Base-by-base conservation (phyloP, 2,888 invertebrate genomes). In the Himalopsyche kuldschensis region DNA sequence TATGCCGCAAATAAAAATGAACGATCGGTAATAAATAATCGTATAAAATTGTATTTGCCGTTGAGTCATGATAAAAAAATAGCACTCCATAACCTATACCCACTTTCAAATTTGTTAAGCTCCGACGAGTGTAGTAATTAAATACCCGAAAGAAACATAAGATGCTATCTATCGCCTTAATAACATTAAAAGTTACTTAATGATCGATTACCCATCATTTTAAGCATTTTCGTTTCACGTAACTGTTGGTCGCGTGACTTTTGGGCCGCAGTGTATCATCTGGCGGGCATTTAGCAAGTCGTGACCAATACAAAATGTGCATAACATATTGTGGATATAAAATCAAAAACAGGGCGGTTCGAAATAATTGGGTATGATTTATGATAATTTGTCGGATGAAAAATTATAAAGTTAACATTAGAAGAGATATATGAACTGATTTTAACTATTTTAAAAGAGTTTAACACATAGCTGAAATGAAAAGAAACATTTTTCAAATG, bases 311-410 rank as follows among this genome's bases (percentile, higher is more conserved):
- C 82, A 69, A 82, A 82, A 82, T 82, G 79, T 82, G 82, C 82
- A 82, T 82, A 82, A 82, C 82, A 82, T 82, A 82, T 82, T 82
- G 79, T 75, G 79, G 82, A 82, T 82, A 82, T 75, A 47, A 75
- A 82, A 82, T 82, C 79, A 79, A 35, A 69, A 69, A 69, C 69
- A 69, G 69, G 69, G 69, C 69, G 69, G 69, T 69, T 69, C 69
- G 27, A 69, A 69, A 69, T 69, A 69, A 69, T 69, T 69, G 69
- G 69, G 69, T 69, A 69, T 69, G 69, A 69, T 69, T 69, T 69
- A 69, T 69, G 69, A 69, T 69, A 69, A 69, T 69, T 69, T 69
- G 69, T 69, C 69, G 69, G 27, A 69, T 69, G 30, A 69, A 69
- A 69, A 69, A 11, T 69, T 69, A 69, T 30, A 27, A 69, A 27